Conservation (phyloP, 2,888 invertebrate species). For the Xylota sylvarum region DNA sequence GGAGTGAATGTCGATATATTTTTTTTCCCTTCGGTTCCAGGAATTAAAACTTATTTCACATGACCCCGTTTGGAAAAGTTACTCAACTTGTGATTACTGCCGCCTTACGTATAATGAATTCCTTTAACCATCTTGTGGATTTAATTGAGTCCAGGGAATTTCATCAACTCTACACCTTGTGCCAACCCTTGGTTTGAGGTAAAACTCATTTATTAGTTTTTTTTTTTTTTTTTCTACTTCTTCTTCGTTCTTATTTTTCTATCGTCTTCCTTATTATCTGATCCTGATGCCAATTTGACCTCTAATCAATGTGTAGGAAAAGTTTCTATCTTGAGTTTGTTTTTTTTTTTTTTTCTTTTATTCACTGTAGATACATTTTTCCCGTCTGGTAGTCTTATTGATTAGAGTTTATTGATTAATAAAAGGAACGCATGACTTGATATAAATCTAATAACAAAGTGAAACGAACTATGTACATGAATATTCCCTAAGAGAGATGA, state of each 20-base stretch:
- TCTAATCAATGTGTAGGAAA: slow-evolving; percentile 60
- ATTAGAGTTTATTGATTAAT: slow-evolving; percentile 71
- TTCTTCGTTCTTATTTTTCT: slow-evolving; percentile 53
- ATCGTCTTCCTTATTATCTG: slow-evolving; percentile 55
- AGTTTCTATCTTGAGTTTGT: slow-evolving; percentile 46
- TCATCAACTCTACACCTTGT: background rate
- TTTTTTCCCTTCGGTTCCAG: slow-evolving; percentile 8
- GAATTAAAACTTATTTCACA: background rate
- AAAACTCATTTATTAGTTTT: slow-evolving; percentile 66
- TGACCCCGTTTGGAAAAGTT: slow-evolving; percentile 16
- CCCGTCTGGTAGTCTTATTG: slow-evolving; percentile 47
- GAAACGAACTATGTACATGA: slow-evolving; percentile 26
- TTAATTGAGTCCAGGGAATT: slow-evolving; percentile 32
- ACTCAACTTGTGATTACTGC: slow-evolving; percentile 5
- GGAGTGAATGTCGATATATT: background rate
- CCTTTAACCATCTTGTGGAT: slow-evolving; percentile 42
- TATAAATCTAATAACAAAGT: slow-evolving; percentile 39
- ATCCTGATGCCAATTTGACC: slow-evolving; percentile 59
- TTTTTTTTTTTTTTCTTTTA: background rate
- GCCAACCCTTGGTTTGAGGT: background rate
- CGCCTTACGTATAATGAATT: slow-evolving; percentile 30
- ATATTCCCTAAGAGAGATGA: slow-evolving; percentile 1
- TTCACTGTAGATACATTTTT: slow-evolving; percentile 24
- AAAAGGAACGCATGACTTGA: slow-evolving; percentile 51
- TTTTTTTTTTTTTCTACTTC: slow-evolving; percentile 11